These are phyloP conservation scores for Tolmerus cingulatus DNA, from an alignment of 2,888 invertebrate species.

Conservation along the genomic window DNA sequence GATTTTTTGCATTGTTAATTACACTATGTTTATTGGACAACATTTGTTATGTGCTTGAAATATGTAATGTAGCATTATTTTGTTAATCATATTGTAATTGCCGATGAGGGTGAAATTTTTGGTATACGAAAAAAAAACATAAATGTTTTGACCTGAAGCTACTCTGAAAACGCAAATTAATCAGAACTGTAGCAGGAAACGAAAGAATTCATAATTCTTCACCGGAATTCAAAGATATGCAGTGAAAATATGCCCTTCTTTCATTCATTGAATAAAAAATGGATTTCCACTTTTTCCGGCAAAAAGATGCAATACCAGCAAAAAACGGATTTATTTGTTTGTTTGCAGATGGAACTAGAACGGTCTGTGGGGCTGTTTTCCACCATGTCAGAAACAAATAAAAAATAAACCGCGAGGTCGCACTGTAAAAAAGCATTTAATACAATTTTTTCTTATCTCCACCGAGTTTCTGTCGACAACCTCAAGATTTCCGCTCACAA, in stretches of 20 bases:
- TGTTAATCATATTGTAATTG: too few relatives aligned
- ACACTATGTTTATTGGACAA: too few relatives aligned
- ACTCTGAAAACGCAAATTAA: not conserved
- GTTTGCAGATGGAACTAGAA: not conserved
- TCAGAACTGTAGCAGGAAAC: not conserved
- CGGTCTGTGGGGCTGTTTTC: not conserved
- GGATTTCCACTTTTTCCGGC: not conserved
- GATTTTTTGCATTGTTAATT: too few relatives aligned
- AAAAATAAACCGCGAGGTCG: not conserved
- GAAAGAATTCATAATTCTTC: not conserved
- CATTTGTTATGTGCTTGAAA: too few relatives aligned
- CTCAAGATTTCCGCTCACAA: not conserved
- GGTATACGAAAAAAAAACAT: too few relatives aligned
- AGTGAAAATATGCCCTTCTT: not conserved
- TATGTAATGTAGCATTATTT: too few relatives aligned
- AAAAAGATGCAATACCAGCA: not conserved
- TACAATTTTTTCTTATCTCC: not conserved
- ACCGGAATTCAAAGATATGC: not conserved
- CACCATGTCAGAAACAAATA: not conserved
- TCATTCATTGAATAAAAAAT: not conserved
- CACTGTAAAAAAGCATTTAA: not conserved
- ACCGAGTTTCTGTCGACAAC: not conserved
- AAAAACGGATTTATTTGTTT: not conserved
- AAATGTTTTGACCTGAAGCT: too few relatives aligned
- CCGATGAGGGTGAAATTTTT: too few relatives aligned